These are phyloP conservation scores for Calliopsis andreniformis DNA, from an alignment of 1,140 invertebrate species.

Conservation along the genomic window DNA sequence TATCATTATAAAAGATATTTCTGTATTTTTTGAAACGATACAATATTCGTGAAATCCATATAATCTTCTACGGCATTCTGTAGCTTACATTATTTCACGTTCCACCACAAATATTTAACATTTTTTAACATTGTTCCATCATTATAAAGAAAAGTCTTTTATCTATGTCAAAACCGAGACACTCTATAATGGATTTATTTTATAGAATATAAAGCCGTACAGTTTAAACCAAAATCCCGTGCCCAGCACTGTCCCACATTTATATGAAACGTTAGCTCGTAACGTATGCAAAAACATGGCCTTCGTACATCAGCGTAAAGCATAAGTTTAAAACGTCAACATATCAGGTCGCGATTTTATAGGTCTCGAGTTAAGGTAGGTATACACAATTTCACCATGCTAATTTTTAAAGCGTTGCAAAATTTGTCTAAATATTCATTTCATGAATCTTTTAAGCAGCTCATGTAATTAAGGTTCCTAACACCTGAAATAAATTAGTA, in stretches of 20 bases:
- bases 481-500: no score
- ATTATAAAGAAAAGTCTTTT: constrained; percentile 1
- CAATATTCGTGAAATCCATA: no score
- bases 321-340: neutral
- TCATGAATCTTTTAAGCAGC: no score
- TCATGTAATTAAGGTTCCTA: neutral
- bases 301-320: neutral
- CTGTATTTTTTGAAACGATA: no score
- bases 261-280: constrained; percentile 2
- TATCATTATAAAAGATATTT: no score
- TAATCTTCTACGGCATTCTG: no score
- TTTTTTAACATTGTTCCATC: neutral
- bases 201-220: neutral
- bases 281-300: neutral
- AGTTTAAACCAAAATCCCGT: constrained; percentile 20
- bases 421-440: no score
- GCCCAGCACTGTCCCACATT: neutral
- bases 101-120: neutral
- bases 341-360: neutral
- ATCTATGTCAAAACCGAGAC: neutral
- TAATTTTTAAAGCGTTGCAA: no score
- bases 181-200: constrained; percentile 14
- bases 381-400: no score
- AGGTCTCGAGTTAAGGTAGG: no score
- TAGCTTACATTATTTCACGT: neutral